phyloP scores from a whole-genome alignment of 2,113 vertebrate genomes.

The Carettochelys insculpta region DNA sequence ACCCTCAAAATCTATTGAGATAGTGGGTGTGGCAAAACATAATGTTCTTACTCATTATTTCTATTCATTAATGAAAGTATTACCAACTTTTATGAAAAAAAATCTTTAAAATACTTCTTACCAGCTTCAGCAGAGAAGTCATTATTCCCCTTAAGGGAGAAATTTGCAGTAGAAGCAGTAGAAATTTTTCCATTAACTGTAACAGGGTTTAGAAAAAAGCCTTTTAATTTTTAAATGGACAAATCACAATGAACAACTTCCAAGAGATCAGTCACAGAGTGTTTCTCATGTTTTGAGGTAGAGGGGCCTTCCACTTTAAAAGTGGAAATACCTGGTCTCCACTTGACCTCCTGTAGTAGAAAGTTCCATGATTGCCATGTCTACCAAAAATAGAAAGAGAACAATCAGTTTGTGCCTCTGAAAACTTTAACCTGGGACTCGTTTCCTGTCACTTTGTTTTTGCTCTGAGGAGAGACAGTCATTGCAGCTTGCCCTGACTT shows the following conservation, averaged over 20 bases:
- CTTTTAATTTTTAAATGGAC: neutral
- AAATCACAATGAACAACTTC: neutral
- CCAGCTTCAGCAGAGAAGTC: neutral
- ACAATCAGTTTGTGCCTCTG: neutral
- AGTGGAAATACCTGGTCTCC: neutral
- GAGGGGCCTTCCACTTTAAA: neutral
- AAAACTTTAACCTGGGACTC: neutral
- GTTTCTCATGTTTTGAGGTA: rapidly evolving
- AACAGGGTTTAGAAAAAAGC: neutral
- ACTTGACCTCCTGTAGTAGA: neutral
- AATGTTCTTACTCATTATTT: neutral
- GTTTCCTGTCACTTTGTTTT: neutral
- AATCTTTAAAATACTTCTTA: neutral
- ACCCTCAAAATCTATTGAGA: neutral
- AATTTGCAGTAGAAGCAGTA: neutral
- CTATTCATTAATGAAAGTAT: too few relatives aligned
- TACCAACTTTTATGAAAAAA: neutral
- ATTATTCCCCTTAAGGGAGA: neutral
- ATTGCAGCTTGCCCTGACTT: neutral
- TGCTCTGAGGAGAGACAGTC: neutral
- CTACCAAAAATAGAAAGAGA: neutral
- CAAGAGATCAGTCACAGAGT: neutral
- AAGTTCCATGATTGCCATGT: neutral
- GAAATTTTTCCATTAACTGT: neutral
- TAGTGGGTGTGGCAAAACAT: constrained; percentile 13